A percentile compares a stretch with the other conserved stretches of the same genome.
Conservation (phyloP, 1,140 invertebrate species). For the Platyura marginata region DNA sequence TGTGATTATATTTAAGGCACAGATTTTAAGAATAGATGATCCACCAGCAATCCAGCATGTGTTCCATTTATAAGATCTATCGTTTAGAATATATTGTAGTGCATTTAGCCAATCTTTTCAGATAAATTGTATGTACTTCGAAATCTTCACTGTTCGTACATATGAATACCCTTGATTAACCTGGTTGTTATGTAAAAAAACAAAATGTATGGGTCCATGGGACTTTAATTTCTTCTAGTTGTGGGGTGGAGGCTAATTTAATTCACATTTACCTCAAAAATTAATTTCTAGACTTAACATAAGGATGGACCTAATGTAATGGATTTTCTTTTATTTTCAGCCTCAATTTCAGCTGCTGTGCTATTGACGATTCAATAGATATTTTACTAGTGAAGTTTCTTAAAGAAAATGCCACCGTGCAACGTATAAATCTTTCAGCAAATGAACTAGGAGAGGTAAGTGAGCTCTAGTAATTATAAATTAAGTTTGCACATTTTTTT, state of each 20-base stretch:
- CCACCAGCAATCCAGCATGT: no score
- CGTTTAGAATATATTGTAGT: no score
- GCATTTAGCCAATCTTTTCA: no score
- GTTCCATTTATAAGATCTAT: no score
- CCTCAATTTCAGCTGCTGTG: constrained; percentile 16
- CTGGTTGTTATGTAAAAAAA: no score
- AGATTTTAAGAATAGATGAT: no score
- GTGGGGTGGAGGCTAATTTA: neutral
- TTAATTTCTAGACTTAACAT: neutral
- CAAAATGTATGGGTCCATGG: no score
- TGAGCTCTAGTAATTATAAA: neutral
- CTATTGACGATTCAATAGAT: constrained; percentile 13
- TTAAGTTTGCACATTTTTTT: neutral
- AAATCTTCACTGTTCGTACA: no score
- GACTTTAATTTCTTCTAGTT: no score
- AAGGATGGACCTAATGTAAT: neutral
- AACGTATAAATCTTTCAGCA: constrained; percentile 17
- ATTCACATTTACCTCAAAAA: neutral
- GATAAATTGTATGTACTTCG: no score
- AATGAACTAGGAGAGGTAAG: constrained; percentile 15
- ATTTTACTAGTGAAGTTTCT: constrained; percentile 18
- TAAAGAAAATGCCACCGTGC: constrained; percentile 12
- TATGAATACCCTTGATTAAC: no score
- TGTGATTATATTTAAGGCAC: no score
- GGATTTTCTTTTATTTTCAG: neutral